Evolutionary conservation across 2,797 vertebrate species (phyloP), one percentile per base, ranked within the genome.

Genomic region (Melanotaenia nigrans): DNA sequence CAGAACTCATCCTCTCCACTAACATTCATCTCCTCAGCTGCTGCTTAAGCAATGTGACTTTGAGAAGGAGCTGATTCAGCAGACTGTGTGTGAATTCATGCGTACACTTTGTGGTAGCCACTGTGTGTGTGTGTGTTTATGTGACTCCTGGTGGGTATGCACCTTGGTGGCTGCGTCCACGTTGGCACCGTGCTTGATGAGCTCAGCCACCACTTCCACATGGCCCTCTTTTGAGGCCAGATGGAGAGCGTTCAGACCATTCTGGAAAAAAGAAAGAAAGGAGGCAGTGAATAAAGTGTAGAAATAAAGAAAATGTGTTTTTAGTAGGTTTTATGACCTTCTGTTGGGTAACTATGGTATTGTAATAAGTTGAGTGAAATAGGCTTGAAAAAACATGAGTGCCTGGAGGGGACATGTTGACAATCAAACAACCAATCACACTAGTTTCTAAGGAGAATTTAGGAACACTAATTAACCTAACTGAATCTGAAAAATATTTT

Each of bases 121-220:
- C 18, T 42, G 0, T 59, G 22, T 57, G 62, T 55, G 30, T 54
- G 53, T 75, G 58, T 47, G 42, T 45, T 7, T 45, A 6, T 79
- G 33, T 53, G 20, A 35, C 58, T 53, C 38, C 28, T 65, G 67
- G 65, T 65, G 24, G 61, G 49, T 62, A 87, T 94, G 89, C 85
- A 98, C 98, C 97, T 99, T 99, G n/a, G 98, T 99, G 0, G 98
- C 94, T 40, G 98, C 96, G 18, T 99, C 97, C 78, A 99, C 97
- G 20, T 96, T 96, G 90, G 98, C 98, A 69, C 97, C 96, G 68
- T 96, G 94, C 80, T 97, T 97, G 73, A 99, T 96, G 85, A 99
- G 95, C 88, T 98, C 96, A 3, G 97, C 95, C 79, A 99, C 98
- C 83, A 99, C 96, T 88, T 98, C 98, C 62, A 98, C 95, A 0